A percentile compares a stretch with the other conserved stretches of the same genome.
phyloP scores from a whole-genome alignment of 2,888 invertebrate species.

The Calameuta idolon region DNA sequence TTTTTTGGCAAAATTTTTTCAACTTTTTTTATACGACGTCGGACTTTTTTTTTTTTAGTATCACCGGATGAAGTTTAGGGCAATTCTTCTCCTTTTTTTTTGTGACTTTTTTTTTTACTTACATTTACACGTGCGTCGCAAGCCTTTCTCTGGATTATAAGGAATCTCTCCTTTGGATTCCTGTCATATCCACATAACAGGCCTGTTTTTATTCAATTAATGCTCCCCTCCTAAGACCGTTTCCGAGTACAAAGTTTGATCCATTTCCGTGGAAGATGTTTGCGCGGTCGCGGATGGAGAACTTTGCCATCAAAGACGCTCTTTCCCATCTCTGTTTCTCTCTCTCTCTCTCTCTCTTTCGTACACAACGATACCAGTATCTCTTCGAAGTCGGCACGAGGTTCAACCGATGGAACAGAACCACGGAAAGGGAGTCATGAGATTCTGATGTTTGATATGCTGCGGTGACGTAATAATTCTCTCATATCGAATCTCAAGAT shows the following conservation, averaged over 20 bases:
- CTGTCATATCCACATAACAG: background rate
- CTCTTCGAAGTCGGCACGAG: background rate
- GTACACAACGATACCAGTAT: background rate
- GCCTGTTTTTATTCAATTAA: conserved; percentile 42
- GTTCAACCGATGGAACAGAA: background rate
- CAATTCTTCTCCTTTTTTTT: background rate
- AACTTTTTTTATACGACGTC: background rate
- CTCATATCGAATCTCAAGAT: conserved; percentile 57
- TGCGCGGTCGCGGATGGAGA: conserved; percentile 45
- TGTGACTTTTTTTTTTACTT: too few relatives aligned
- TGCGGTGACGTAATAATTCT: conserved; percentile 47
- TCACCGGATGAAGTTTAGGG: too few relatives aligned
- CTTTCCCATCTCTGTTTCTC: background rate
- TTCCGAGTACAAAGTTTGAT: conserved; percentile 36
- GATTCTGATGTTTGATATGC: conserved; percentile 57
- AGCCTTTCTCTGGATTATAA: background rate
- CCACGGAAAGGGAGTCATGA: background rate
- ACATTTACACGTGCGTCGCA: background rate
- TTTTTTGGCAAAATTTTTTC: background rate
- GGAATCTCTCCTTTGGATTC: conserved; percentile 7
- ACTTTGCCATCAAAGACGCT: conserved; percentile 46
- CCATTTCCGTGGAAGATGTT: conserved; percentile 50
- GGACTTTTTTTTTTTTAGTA: too few relatives aligned
- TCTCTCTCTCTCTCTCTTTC: too few relatives aligned
- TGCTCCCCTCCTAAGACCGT: conserved; percentile 28